A percentile compares a stretch with the other conserved stretches of the same genome.
phyloP scores from a whole-genome alignment of 2,888 invertebrate species.

The Trypoxylon attenuatum region DNA sequence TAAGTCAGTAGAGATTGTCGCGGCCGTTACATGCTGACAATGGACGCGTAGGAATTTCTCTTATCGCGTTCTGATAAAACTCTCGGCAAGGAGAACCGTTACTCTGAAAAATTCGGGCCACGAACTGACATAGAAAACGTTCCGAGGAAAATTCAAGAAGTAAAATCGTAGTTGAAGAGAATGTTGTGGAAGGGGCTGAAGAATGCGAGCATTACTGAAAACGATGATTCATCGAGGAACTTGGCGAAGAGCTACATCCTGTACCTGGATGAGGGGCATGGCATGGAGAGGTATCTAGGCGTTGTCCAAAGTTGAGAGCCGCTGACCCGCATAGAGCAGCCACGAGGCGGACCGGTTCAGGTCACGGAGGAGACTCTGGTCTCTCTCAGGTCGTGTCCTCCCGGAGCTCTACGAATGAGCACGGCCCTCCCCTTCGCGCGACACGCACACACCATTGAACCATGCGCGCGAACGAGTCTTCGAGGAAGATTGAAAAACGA shows the following conservation, averaged over 20 bases:
- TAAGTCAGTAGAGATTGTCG: too few relatives aligned
- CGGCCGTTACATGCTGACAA: background rate
- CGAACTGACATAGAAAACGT: too few relatives aligned
- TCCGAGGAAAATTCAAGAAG: too few relatives aligned
- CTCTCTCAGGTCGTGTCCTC: conserved; percentile 59
- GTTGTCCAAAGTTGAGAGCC: conserved; percentile 63
- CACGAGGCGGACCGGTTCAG: conserved; percentile 72
- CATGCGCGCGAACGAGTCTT: conserved; percentile 37
- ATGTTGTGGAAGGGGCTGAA: too few relatives aligned
- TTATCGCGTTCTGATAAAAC: conserved; percentile 10
- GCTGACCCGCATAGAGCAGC: conserved; percentile 63
- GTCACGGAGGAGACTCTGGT: conserved; percentile 65
- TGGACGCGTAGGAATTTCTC: background rate
- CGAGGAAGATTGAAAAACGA: conserved; percentile 46
- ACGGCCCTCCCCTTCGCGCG: conserved; percentile 44
- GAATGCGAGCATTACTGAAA: too few relatives aligned
- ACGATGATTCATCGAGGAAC: too few relatives aligned
- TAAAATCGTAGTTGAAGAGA: too few relatives aligned
- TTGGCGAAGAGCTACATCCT: too few relatives aligned
- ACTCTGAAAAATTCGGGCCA: too few relatives aligned
- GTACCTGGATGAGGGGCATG: too few relatives aligned
- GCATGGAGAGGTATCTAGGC: too few relatives aligned
- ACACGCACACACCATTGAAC: conserved; percentile 46
- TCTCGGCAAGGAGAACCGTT: too few relatives aligned
- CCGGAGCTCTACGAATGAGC: conserved; percentile 54